A percentile compares a stretch with the other conserved stretches of the same genome.
phyloP scores from a whole-genome alignment of 2,888 invertebrate genomes.

The Conistra vaccinii region DNA sequence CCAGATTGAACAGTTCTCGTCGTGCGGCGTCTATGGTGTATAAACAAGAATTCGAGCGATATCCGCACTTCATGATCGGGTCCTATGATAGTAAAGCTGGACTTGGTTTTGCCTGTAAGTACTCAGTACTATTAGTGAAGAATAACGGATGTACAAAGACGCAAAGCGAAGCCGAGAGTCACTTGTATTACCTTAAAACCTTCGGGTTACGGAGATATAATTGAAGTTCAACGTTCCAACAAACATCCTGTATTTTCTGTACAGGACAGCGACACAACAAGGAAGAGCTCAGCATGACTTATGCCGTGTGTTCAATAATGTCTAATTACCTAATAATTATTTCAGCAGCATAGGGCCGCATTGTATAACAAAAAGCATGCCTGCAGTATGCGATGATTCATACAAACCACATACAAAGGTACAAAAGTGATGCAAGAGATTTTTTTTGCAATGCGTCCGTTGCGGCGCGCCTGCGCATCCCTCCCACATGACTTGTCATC shows the following conservation, averaged over 20 bases:
- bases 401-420: background rate
- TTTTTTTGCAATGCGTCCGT: too few relatives aligned
- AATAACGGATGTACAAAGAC: background rate
- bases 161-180: background rate
- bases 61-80: background rate
- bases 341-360: background rate
- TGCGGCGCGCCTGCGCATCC: too few relatives aligned
- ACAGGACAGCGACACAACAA: background rate
- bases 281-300: background rate
- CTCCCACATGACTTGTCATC: too few relatives aligned
- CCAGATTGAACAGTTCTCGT: constrained; percentile 7
- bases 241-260: background rate
- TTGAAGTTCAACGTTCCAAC: too few relatives aligned
- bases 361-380: background rate
- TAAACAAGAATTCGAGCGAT: background rate
- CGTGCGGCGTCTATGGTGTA: background rate
- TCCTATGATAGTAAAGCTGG: background rate
- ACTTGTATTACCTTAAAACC: background rate
- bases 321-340: background rate
- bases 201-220: too few relatives aligned
- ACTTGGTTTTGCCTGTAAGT: background rate
- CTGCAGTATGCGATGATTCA: background rate
- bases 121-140: background rate
- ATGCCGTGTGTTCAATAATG: background rate
- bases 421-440: too few relatives aligned